Conservation (phyloP, 2,888 invertebrate genomes). For the Hypsopygia costalis region DNA sequence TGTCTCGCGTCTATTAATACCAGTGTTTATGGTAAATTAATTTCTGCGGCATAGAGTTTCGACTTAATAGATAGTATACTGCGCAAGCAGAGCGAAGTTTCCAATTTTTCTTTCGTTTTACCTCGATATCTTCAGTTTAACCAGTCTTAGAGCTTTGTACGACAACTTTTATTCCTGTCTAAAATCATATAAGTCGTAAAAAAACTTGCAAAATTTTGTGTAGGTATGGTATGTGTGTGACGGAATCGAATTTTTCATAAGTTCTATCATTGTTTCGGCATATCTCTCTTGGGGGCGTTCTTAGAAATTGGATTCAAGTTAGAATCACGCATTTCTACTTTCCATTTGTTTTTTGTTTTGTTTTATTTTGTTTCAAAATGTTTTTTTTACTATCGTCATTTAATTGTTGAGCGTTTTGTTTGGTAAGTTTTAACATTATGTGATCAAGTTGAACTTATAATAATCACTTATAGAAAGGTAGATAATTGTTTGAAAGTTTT, state of each 20-base stretch:
- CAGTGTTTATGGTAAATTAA: conserved; percentile 67
- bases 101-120: too few relatives aligned
- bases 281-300: conserved; percentile 68
- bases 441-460: too few relatives aligned
- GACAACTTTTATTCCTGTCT: neutral
- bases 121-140: too few relatives aligned
- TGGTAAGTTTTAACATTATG: too few relatives aligned
- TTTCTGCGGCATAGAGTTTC: conserved; percentile 45
- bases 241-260: conserved; percentile 55
- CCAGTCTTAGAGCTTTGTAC: conserved; percentile 1
- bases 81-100: neutral
- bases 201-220: conserved; percentile 5
- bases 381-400: too few relatives aligned
- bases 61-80: conserved; percentile 22
- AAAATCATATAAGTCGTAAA: conserved; percentile 2
- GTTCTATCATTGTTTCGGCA: conserved; percentile 69
- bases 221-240: conserved; percentile 25
- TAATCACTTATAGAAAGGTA: conserved; percentile 48
- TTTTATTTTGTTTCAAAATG: too few relatives aligned
- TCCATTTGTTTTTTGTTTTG: conserved; percentile 27
- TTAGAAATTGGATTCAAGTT: conserved; percentile 74
- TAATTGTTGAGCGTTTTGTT: too few relatives aligned
- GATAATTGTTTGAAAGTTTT: conserved; percentile 56
- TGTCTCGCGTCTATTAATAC: conserved; percentile 75
- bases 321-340: conserved; percentile 53